These are phyloP conservation scores for Heliothis subflexa DNA, from an alignment of 1,140 invertebrate species.

Conservation along the genomic window DNA sequence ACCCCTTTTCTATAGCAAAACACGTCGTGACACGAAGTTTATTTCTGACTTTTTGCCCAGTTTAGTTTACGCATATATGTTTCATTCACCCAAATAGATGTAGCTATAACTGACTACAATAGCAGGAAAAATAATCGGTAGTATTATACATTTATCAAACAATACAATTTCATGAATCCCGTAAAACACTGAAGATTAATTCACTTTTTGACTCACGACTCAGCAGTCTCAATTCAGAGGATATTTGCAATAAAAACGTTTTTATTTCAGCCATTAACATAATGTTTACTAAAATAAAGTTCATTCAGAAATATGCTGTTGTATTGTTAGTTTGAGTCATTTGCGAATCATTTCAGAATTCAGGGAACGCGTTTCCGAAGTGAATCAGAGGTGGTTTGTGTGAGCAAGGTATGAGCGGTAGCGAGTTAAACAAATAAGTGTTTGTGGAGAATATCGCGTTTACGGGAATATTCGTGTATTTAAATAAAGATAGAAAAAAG, in stretches of 20 bases:
- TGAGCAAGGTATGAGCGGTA: neutral
- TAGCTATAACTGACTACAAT: too few species aligned
- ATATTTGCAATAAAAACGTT: constrained; percentile 9
- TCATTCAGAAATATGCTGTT: constrained; percentile 16
- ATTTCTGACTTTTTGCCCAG: too few species aligned
- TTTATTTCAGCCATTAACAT: constrained; percentile 23
- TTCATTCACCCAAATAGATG: too few species aligned
- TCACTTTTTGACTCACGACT: neutral
- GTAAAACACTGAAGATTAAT: neutral
- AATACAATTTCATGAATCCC: constrained; percentile 1
- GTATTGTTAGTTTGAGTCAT: constrained; percentile 18
- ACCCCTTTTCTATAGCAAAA: too few species aligned
- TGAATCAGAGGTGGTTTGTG: neutral
- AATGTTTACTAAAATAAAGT: constrained; percentile 26
- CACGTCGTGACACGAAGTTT: too few species aligned
- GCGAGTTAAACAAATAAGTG: neutral
- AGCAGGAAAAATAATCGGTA: too few species aligned
- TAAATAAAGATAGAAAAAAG: too few species aligned
- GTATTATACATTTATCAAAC: neutral
- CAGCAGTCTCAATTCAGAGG: neutral
- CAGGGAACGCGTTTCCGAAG: constrained; percentile 27
- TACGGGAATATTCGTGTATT: too few species aligned
- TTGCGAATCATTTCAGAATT: constrained; percentile 3
- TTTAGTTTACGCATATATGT: too few species aligned
- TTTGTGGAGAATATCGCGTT: too few species aligned